Evolutionary conservation across 2,888 invertebrate genomes (phyloP).

Genomic region (Leptinotarsa haldemani): DNA sequence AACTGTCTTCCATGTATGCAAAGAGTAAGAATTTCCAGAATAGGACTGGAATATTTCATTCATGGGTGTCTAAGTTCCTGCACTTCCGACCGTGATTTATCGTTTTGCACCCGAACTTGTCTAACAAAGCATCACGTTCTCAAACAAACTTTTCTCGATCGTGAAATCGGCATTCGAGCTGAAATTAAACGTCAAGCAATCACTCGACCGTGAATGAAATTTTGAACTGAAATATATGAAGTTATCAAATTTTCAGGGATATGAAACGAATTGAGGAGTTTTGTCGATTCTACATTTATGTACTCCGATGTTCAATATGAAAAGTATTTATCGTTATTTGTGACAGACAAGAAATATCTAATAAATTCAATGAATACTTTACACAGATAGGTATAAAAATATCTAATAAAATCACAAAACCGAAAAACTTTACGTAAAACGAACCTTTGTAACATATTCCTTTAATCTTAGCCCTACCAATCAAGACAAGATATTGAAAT

Average conservation of each 20-base stretch:
- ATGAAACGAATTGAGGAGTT: neutral
- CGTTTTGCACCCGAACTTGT: neutral
- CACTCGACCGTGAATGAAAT: neutral
- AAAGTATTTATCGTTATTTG: neutral
- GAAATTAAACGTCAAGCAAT: slow-evolving; percentile 8
- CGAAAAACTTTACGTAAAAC: too few relatives aligned
- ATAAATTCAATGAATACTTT: too few relatives aligned
- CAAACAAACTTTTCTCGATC: slow-evolving; percentile 10
- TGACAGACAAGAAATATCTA: too few relatives aligned
- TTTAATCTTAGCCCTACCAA: too few relatives aligned
- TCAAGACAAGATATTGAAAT: too few relatives aligned
- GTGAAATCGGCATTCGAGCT: slow-evolving; percentile 7
- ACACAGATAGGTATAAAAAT: too few relatives aligned
- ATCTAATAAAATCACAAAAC: too few relatives aligned
- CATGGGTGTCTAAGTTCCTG: neutral
- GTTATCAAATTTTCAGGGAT: neutral
- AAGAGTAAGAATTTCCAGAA: too few relatives aligned
- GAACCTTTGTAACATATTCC: too few relatives aligned
- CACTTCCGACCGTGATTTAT: neutral
- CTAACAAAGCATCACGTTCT: slow-evolving; percentile 18
- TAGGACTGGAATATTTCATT: neutral
- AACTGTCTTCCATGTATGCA: too few relatives aligned
- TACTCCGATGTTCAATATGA: neutral
- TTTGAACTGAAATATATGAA: neutral
- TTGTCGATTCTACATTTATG: neutral